phyloP scores from a whole-genome alignment of 1,140 invertebrate species.

The Ceratina japonica region DNA sequence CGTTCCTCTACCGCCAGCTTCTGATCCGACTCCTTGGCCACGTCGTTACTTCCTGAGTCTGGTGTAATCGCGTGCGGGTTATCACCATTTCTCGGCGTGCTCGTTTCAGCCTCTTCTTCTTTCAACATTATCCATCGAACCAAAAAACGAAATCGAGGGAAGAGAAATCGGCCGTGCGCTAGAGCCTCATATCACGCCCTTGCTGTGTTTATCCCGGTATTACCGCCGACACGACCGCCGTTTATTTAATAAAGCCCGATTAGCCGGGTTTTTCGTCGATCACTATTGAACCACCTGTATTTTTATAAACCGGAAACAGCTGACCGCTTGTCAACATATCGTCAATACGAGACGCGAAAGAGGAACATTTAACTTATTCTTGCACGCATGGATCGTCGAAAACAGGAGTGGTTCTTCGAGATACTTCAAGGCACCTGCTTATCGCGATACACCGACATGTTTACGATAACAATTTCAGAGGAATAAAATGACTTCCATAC shows the following conservation, averaged over 20 bases:
- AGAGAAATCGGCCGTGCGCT: conserved; percentile 5
- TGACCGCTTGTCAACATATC: conserved; percentile 43
- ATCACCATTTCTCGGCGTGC: conserved; percentile 70
- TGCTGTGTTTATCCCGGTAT: not conserved
- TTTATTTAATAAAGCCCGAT: conserved; percentile 52
- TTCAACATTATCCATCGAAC: conserved; percentile 68
- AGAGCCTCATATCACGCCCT: conserved; percentile 23
- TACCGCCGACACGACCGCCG: not conserved
- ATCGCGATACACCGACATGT: not conserved
- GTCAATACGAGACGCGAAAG: not conserved
- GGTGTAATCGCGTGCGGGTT: conserved; percentile 53
- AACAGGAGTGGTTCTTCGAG: no score
- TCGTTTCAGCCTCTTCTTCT: conserved; percentile 61
- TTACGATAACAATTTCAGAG: no score
- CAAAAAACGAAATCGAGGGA: conserved; percentile 35
- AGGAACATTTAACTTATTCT: conserved; percentile 9
- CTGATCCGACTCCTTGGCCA: conserved; percentile 66
- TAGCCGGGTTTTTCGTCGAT: conserved; percentile 43
- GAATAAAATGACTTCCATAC: no score
- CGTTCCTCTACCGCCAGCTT: conserved; percentile 64
- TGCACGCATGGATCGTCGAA: no score
- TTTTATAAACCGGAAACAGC: conserved; percentile 49
- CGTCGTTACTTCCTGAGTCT: conserved; percentile 71
- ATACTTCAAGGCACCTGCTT: not conserved
- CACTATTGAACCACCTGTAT: conserved; percentile 36